Percentiles rank a stretch among this genome's conserved stretches.
phyloP scores from a whole-genome alignment of 37 sponge, comb jelly and placozoan species.

The Chondrosia reniformis region DNA sequence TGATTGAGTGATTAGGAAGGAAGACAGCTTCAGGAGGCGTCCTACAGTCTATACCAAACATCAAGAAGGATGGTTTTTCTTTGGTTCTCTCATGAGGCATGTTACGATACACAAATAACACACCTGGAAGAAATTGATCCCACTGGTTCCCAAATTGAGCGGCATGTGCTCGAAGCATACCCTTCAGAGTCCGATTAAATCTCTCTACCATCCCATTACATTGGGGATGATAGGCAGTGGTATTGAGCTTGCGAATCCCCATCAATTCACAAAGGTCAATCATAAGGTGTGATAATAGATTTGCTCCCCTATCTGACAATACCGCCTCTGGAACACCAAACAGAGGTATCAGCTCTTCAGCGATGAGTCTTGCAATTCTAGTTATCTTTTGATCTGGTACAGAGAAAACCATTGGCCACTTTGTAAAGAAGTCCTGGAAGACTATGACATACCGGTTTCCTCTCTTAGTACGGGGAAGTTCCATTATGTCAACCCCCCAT shows the following conservation, averaged over 20 bases:
- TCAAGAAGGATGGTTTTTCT: constrained; percentile 21
- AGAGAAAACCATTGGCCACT: constrained; percentile 64
- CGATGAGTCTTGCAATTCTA: not conserved
- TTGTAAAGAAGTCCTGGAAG: constrained; percentile 54
- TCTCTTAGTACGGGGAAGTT: constrained; percentile 24
- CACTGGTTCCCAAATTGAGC: constrained; percentile 1
- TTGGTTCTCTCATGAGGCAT: constrained; percentile 26
- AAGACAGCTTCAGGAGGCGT: constrained; percentile 18
- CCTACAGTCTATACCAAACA: constrained; percentile 25
- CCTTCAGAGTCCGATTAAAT: constrained; percentile 29
- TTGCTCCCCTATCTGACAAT: constrained; percentile 22
- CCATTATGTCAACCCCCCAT: constrained; percentile 48
- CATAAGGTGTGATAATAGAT: constrained; percentile 22
- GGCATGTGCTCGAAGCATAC: constrained; percentile 17
- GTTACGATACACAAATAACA: constrained; percentile 18
- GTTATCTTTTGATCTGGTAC: constrained; percentile 32
- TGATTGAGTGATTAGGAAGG: not conserved
- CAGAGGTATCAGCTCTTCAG: constrained; percentile 13
- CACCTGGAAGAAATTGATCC: constrained; percentile 20
- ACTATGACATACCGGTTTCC: constrained; percentile 55
- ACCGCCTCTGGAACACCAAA: constrained; percentile 37
- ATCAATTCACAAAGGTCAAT: not conserved
- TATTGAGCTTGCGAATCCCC: constrained; percentile 30
- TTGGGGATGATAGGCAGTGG: constrained; percentile 37
- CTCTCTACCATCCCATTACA: constrained; percentile 37